Conservation (phyloP, 2,113 vertebrate genomes). For the Pogonocichla stellata region DNA sequence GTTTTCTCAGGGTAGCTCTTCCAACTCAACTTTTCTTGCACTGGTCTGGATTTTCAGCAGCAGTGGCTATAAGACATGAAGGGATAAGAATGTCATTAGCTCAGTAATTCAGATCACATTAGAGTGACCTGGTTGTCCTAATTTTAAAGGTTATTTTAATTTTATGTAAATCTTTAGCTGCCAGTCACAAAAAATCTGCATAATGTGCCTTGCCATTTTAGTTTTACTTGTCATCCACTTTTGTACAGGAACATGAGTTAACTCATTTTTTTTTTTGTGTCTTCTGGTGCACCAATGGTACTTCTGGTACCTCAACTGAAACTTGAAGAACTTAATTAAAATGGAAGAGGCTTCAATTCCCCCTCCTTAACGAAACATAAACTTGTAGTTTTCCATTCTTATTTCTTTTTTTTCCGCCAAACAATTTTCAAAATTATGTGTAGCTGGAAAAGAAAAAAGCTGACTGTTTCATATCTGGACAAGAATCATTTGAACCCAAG, state of each 20-base stretch:
- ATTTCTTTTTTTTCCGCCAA: neutral
- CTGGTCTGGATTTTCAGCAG: slow-evolving; percentile 6
- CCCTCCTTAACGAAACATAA: neutral
- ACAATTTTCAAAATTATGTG: neutral
- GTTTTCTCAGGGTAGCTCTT: neutral
- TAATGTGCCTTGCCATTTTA: slow-evolving; percentile 25
- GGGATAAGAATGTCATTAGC: slow-evolving; percentile 34
- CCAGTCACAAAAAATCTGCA: slow-evolving; percentile 26
- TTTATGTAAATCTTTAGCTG: slow-evolving; percentile 47
- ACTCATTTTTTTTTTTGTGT: neutral
- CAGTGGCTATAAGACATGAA: neutral
- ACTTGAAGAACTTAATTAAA: slow-evolving; percentile 10
- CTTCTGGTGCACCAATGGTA: neutral
- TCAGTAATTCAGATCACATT: slow-evolving; percentile 57
- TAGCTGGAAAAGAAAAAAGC: neutral
- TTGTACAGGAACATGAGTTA: neutral
- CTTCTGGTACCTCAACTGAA: neutral
- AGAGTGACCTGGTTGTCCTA: slow-evolving; percentile 32
- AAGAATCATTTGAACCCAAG: neutral
- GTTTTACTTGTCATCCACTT: slow-evolving; percentile 27
- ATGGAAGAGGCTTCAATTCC: neutral
- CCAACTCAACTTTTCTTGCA: neutral
- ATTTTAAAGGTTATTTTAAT: slow-evolving; percentile 61
- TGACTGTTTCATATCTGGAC: neutral
- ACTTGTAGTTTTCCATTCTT: neutral